Evolutionary conservation across 2,888 invertebrate genomes (phyloP), one percentile per base, ranked within the genome.

Genomic region (Zhengitettix transpicula): DNA sequence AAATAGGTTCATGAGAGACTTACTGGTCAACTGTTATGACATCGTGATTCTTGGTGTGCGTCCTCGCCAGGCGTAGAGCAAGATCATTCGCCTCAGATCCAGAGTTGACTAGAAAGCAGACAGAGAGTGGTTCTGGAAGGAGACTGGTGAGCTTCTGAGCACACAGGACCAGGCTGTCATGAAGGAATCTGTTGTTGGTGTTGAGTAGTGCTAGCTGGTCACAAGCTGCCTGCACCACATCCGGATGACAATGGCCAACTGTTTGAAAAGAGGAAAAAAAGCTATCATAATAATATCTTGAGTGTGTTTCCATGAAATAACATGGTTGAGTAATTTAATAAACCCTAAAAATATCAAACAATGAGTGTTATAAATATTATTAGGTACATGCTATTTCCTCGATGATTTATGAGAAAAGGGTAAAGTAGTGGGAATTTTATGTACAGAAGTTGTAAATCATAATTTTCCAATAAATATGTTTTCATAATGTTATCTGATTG

Each of bases 1-100:
- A 47, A 7, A 2, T 14, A 47, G n/a, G 12, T 47, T 2, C 8
- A 47, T 8, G 8, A n/a, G 5, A n/a, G 68, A 87, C 92, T 89
- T 81, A 98, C 98, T 97, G 96, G 76, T 99, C 96, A 60, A 99
- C 76, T 0, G 93, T 89, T 68, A 99, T 88, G 66, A 96, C 81
- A 72, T 99, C 96, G 67, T 84, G 81, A 64, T 87, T 84, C 68
- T 87, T 85, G 1, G 97, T 97, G 72, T 94, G 89, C 59, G 90
- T 85, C 63, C 87, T 80, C 0, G 97, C 94, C 63, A 99, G 77
- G 62, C 97, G 82, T 52, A 99, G 73, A 0, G 99, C 99, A 67
- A 99, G 80, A 76, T 99, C 99, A 73, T 98, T 99, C 10, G 98
- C 98, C 76, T 99, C 99, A 9, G 97, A 98, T 11, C 98, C 99